Base-by-base conservation (phyloP, 2,888 invertebrate genomes). In the Meloe dianella region DNA sequence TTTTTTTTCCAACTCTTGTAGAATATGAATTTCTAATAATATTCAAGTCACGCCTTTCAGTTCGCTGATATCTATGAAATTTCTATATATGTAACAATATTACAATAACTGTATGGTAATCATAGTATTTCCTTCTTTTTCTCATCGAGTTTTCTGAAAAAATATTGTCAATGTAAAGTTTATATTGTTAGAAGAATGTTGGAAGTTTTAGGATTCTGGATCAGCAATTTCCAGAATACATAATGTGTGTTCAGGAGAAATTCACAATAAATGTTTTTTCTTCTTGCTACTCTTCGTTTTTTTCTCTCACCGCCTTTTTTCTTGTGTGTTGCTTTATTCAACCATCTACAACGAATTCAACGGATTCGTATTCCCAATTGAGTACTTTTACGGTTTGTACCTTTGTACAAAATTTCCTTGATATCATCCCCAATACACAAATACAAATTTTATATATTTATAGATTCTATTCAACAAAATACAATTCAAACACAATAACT, bases 201-300 rank as follows among this genome's bases (percentile, higher is more conserved):
- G 54, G n/a, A 54, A 27, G 27, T 27, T 54, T 54, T 4, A 22
- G 27, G 54, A 22, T 61, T 51, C 62, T 41, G 66, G 69, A 72
- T 71, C 72, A 68, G 60, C 71, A 67, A 66, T 67, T 69, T 51
- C 67, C 67, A 51, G 71, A 66, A 72, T 72, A 68, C 72, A 58
- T 65, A 67, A 67, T 67, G 63, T 67, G 63, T 47, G 62, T 30
- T 65, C 59, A 61, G 65, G 65, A 65, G 58, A 65, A 70, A 70
- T 57, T 70, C 65, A 67, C 67, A 67, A 70, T 67, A 67, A 63
- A 41, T 63, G 63, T 65, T 65, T 20, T 17, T 6, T 47, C 20
- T 4, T 35, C 9, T 12, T 32, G 8, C 32, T 8, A 10, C 9
- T 32, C 12, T 2, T 30, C 8, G 3, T 17, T 7, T 57, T 41